Evolutionary conservation across 2,113 vertebrate genomes (phyloP).

Genomic region (Desmodus rotundus): DNA sequence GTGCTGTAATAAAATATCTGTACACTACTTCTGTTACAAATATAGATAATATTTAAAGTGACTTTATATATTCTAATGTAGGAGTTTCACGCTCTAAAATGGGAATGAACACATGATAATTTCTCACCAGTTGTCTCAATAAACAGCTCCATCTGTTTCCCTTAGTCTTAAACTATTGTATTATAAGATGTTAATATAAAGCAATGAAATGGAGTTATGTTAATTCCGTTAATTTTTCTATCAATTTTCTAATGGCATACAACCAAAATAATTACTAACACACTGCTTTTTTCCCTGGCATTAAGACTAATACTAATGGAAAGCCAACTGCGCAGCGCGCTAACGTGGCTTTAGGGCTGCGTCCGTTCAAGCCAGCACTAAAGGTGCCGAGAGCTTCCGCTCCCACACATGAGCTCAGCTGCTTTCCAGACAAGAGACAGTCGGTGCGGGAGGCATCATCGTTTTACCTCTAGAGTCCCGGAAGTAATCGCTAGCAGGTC

Average conservation of each 20-base stretch:
- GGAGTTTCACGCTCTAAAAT: constrained; percentile 74
- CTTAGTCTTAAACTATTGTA: constrained; percentile 67
- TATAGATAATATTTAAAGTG: constrained; percentile 80
- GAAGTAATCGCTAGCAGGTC: not conserved
- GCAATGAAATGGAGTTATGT: constrained; percentile 55
- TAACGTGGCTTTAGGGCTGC: not conserved
- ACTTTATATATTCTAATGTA: constrained; percentile 75
- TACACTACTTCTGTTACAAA: constrained; percentile 82
- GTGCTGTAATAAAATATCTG: constrained; percentile 79
- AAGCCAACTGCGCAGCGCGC: not conserved
- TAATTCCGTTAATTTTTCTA: constrained; percentile 65
- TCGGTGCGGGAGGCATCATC: not conserved
- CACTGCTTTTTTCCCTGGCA: constrained; percentile 56
- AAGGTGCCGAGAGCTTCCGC: not conserved
- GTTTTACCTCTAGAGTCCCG: not conserved
- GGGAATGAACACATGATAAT: constrained; percentile 73
- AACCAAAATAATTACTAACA: constrained; percentile 59
- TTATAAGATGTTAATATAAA: constrained; percentile 69
- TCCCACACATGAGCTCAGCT: not conserved
- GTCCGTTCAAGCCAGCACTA: not conserved
- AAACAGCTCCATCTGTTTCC: constrained; percentile 66
- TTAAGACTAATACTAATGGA: constrained; percentile 66
- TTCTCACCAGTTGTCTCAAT: constrained; percentile 71
- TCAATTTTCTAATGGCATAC: constrained; percentile 62
- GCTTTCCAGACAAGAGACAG: not conserved